Percentiles rank a stretch among this genome's conserved stretches.
Conservation (phyloP, 2,797 vertebrate genomes). For the Acrocephalus scirpaceus region DNA sequence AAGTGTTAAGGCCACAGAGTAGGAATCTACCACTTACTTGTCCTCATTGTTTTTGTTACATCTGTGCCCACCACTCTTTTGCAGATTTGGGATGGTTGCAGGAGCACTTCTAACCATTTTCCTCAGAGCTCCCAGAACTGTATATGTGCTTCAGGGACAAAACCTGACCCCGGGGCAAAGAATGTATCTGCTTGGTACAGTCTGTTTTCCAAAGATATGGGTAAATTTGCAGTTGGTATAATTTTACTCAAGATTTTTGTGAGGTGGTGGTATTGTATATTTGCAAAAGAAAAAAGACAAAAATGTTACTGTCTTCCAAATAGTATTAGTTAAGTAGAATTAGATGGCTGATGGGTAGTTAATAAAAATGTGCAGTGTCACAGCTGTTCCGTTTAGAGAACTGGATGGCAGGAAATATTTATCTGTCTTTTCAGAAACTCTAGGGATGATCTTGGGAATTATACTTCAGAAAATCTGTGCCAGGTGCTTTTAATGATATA, state of each 20-base stretch:
- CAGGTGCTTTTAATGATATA: slow-evolving; percentile 12
- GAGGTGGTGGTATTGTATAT: not conserved
- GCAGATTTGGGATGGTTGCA: not conserved
- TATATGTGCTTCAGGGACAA: not conserved
- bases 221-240: not conserved
- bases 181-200: not conserved
- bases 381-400: not conserved
- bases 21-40: not conserved
- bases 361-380: not conserved
- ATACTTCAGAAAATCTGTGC: not conserved
- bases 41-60: not conserved
- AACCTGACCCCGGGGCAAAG: not conserved
- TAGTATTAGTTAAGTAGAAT: not conserved
- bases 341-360: not conserved
- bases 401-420: not conserved
- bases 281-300: not conserved
- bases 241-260: not conserved
- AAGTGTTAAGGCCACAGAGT: not conserved
- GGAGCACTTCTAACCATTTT: not conserved
- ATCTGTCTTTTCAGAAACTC: not conserved
- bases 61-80: not conserved
- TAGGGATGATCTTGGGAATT: not conserved
- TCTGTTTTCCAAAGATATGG: not conserved
- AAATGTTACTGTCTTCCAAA: not conserved
- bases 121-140: not conserved